Evolutionary conservation across 2,797 vertebrate genomes (phyloP), one percentile per base, ranked within the genome.

Genomic region (Hemibagrus guttatus): DNA sequence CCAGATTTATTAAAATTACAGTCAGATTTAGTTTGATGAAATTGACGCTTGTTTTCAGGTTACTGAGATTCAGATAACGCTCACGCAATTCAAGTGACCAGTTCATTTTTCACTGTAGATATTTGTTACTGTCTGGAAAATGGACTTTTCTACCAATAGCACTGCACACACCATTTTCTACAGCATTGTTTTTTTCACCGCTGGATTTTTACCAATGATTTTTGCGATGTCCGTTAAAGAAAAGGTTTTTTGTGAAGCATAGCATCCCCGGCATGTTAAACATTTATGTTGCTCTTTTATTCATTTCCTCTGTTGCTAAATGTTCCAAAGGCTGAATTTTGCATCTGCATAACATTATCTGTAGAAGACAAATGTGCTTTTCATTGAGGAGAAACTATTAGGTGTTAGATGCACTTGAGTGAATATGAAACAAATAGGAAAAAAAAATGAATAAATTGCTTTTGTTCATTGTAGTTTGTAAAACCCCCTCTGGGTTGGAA

Each of bases 241-340:
- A 54, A 35, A 64, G 28, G 35, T 49, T 66, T 52, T 74, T 84
- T 61, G 46, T 19, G 42, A 35, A 28, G 69, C 75, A 76, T 19
- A 28, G 69, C 75, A 76, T 19, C 12, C 71, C 85, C 31, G 85
- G 68, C 78, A 86, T 80, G 28, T 64, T 46, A 46, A 81, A 85
- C 79, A 74, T 84, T 64, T 58, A 39, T 75, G 19, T 58, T 69
- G 69, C 78, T 85, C 39, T 66, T 85, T 83, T 54, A n/a, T 61
- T 78, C 31, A 31, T 68, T 85, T 75, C 39, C 74, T 81, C 54
- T 28, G 56, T 81, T 74, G 71, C 42, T 56, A 61, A 86, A 80
- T 58, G 83, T 88, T 81, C 87, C 83, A 75, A 85, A 85, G 83
- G 17, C 83, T 87, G 83, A 52, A 84, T 72, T 84, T 87, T 84